phyloP scores from a whole-genome alignment of 2,797 vertebrate genomes.

The Choloepus didactylus region DNA sequence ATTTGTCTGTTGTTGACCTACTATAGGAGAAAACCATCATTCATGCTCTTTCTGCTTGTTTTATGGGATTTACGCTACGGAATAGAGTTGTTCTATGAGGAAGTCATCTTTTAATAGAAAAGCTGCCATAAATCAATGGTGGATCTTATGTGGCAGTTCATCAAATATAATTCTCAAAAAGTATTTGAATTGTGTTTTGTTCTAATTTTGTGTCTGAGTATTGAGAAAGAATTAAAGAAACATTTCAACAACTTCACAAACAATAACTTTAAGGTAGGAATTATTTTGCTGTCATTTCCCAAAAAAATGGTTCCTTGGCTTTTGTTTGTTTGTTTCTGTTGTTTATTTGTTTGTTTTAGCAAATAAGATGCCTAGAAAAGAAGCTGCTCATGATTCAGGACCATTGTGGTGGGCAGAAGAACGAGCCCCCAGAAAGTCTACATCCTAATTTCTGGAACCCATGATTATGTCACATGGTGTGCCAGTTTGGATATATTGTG shows the following conservation, averaged over 20 bases:
- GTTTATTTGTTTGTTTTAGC: no score
- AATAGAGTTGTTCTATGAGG: background rate
- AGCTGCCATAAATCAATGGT: background rate
- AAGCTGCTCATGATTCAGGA: no score
- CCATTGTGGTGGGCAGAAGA: no score
- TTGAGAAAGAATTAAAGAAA: background rate
- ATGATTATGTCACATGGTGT: no score
- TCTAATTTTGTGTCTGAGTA: background rate
- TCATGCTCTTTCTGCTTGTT: background rate
- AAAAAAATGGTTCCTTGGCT: background rate
- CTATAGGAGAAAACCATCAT: background rate
- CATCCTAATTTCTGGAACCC: no score
- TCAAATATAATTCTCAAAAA: conserved; percentile 8
- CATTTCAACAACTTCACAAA: background rate
- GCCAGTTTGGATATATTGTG: no score
- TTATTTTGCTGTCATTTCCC: background rate
- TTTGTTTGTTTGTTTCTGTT: background rate
- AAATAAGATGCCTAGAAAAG: no score
- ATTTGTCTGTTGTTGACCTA: background rate
- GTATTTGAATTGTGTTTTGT: background rate
- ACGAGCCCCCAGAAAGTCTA: background rate
- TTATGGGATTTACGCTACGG: background rate
- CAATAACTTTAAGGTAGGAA: background rate
- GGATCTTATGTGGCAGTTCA: background rate
- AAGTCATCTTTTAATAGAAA: background rate